Base-by-base conservation (phyloP, 2,797 vertebrate genomes). In the Pteronotus mesoamericanus region DNA sequence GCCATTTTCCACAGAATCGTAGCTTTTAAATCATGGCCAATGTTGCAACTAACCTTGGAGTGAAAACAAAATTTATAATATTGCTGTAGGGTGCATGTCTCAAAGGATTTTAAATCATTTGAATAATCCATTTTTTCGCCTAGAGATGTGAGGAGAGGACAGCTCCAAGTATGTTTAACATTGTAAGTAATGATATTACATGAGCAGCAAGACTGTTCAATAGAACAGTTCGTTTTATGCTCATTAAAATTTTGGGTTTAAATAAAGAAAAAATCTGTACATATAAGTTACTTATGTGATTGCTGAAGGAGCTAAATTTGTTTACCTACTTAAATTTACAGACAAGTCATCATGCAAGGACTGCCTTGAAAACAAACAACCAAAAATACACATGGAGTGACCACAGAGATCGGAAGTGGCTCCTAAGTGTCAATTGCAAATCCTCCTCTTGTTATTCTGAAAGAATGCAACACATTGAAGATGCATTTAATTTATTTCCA, bases 21-120 rank as follows among this genome's bases (percentile, higher is more conserved):
- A 51, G 39, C 88, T 96, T 98, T 98, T 98, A 98, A 98, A 98
- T 98, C 97, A 98, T 98, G 97, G 98, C 64, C 96, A 98, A 97
- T 16, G 2, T 68, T 92, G 48, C 86, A 96, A 95, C 91, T 97
- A 98, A 98, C 97, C 97, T 98, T 98, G 98, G 91, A 98, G 69
- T 84, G 59, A 96, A 98, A 98, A 97, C 66, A 98, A 85, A 98
- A 98, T 98, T 98, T 98, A 98, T 97, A 95, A 77, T 96, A 95
- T 97, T 98, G 86, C 96, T 97, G 29, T 95, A 98, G 98, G 95
- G 64, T 44, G 66, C 14, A 87, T 66, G 75, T 97, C 97, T 97
- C 96, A 97, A 93, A 97, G 96, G 90, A 57, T 98, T 98, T 98
- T 98, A 98, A 98, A 97, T 98, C 91, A 97, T 98, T 98, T 98